Percentiles rank a stretch among this genome's conserved stretches.
Evolutionary conservation across 2,113 vertebrate genomes (phyloP).

Genomic region (Brachyhypopomus occidentalis): DNA sequence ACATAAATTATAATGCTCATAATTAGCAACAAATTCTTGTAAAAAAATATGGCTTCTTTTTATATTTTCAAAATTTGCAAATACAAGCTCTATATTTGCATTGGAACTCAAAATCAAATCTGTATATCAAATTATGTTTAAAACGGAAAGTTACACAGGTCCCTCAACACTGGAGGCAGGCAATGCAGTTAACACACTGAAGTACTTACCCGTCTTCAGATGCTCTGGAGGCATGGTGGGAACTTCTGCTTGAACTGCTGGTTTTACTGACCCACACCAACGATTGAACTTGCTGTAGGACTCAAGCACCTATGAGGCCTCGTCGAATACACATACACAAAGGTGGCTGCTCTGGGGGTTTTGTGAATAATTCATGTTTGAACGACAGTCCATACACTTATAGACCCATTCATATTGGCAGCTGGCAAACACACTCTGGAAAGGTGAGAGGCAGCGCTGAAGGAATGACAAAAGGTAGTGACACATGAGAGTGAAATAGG

Average conservation of each 20-base stretch:
- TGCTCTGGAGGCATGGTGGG: conserved; percentile 64
- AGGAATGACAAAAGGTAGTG: conserved; percentile 66
- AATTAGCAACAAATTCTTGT: neutral
- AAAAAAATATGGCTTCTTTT: neutral
- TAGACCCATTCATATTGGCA: conserved; percentile 64
- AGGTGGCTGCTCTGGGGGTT: conserved; percentile 46
- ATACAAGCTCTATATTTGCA: neutral
- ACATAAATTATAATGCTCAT: neutral
- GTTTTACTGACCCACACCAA: conserved; percentile 56
- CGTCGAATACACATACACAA: conserved; percentile 43
- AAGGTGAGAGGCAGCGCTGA: conserved; percentile 70
- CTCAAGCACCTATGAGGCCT: conserved; percentile 34
- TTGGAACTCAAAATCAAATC: neutral
- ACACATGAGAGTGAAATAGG: conserved; percentile 55
- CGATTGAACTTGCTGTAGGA: conserved; percentile 19
- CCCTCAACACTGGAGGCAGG: conserved; percentile 8
- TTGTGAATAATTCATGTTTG: conserved; percentile 74
- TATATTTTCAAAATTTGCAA: neutral
- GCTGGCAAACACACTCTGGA: conserved; percentile 70
- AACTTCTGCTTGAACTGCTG: conserved; percentile 57
- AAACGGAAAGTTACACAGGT: neutral
- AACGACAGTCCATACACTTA: conserved; percentile 59
- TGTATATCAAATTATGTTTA: neutral
- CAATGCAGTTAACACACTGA: conserved; percentile 53
- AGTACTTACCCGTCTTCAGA: conserved; percentile 70